These are phyloP conservation scores for Hippocampus kuda DNA, from an alignment of 2,797 vertebrate genomes.

Conservation along the genomic window DNA sequence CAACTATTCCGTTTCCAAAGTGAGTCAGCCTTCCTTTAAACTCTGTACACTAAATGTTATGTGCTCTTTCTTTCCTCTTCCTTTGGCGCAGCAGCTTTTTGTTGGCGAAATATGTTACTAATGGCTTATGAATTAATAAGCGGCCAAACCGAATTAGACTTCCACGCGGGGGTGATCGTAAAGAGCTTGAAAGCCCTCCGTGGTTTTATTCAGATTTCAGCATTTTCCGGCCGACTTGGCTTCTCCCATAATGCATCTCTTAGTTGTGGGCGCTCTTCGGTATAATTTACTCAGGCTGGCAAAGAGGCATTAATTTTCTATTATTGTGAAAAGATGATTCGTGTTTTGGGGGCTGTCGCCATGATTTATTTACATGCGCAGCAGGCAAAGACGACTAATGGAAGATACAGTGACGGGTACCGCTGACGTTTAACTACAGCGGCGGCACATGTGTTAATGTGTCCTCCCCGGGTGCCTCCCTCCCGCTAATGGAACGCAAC, in stretches of 20 bases:
- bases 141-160: conserved; percentile 68
- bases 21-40: neutral
- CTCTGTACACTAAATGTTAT: neutral
- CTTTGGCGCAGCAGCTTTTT: conserved; percentile 68
- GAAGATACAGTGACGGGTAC: conserved; percentile 72
- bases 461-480: conserved; percentile 67
- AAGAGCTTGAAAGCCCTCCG: conserved; percentile 56
- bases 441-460: conserved; percentile 65
- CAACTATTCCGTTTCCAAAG: neutral
- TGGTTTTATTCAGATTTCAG: conserved; percentile 69
- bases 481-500: conserved; percentile 67
- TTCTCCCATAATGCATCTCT: conserved; percentile 60
- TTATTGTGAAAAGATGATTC: conserved; percentile 73
- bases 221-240: conserved; percentile 62
- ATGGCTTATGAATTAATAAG: conserved; percentile 79
- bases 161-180: conserved; percentile 68
- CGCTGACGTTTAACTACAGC: conserved; percentile 72
- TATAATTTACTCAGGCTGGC: conserved; percentile 70
- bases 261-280: conserved; percentile 43
- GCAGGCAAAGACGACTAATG: conserved; percentile 72
- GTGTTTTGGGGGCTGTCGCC: conserved; percentile 70
- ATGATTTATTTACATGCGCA: conserved; percentile 76
- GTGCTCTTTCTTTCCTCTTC: conserved; percentile 33
- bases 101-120: conserved; percentile 72
- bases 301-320: conserved; percentile 71